Evolutionary conservation across 2,113 vertebrate species (phyloP).

Genomic region (Chascanopsetta lugubris): DNA sequence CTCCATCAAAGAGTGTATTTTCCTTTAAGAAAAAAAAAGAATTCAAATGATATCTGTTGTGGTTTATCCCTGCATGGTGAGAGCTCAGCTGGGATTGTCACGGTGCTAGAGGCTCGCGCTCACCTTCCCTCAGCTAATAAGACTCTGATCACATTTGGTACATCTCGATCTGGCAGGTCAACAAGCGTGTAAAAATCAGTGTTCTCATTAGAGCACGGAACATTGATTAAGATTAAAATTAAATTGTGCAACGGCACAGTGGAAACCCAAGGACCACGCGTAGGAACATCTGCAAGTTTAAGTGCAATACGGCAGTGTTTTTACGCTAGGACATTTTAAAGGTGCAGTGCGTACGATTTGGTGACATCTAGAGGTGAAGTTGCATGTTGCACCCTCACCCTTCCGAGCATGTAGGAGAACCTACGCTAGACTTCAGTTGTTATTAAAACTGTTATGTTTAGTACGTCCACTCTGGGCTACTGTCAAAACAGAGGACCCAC

Average conservation of each 20-base stretch:
- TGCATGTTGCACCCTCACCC: no score
- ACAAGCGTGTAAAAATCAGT: constrained; percentile 71
- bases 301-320: constrained; percentile 33
- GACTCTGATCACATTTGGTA: constrained; percentile 68
- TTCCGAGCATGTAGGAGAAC: no score
- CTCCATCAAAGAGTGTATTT: constrained; percentile 15
- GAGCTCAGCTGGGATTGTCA: background rate
- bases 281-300: constrained; percentile 52
- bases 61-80: background rate
- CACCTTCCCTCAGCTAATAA: constrained; percentile 63
- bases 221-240: constrained; percentile 77
- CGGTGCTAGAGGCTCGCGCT: constrained; percentile 27
- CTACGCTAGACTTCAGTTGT: no score
- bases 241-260: constrained; percentile 54
- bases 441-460: no score
- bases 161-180: constrained; percentile 68
- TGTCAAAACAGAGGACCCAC: no score
- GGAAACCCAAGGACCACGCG: constrained; percentile 48
- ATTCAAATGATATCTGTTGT: constrained; percentile 1
- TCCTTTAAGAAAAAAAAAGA: background rate
- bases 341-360: no score
- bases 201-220: constrained; percentile 74
- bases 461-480: no score
- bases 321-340: constrained; percentile 28
- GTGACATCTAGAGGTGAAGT: no score